Evolutionary conservation across 2,113 vertebrate species (phyloP), one percentile per base, ranked within the genome.

Genomic region (Vicugna pacos): DNA sequence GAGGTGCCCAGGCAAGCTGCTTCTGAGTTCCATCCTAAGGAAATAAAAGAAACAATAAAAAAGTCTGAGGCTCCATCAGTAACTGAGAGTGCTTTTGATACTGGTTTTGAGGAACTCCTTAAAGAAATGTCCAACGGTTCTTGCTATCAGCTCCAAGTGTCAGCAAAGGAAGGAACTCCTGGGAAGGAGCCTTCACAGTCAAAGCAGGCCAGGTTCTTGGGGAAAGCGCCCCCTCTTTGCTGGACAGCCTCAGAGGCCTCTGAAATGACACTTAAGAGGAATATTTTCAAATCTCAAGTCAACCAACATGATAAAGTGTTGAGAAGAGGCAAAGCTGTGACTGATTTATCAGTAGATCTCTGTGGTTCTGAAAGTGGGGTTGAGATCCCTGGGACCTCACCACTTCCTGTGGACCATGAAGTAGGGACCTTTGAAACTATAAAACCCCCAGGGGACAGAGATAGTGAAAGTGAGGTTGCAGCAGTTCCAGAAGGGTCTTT

Each of bases 11-110:
- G 75, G 62, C 93, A 91, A 94, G 50, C 32, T 92, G 50, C 79
- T 72, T 54, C 87, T 19, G 95, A 97, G 93, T 87, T 70, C 35
- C 52, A 93, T 54, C 28, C 26, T 77, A 81, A 91, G 90, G 98
- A 98, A 97, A 92, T 97, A 90, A 32, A 97, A 96, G 98, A 98
- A 98, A 98, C 15, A 13, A 28, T 98, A 90, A 94, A 96, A 75
- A 98, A 98, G 89, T 24, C 80, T 30, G 88, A 91, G 38, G 86
- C 93, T 89, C 97, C 98, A 70, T 93, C 89, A 94, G 20, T 16
- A 6, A 15, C 42, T 42, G 96, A 97, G 72, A 58, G 24, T 73
- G 28, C 94, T 95, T 98, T 98, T 70, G 94, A 92, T 87, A 38
- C 0, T 62, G 98, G 96, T 64, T 95, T 98, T 90, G 91, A 98